These are phyloP conservation scores for Spea multiplicata DNA, from an alignment of 2,113 vertebrate genomes.

Conservation along the genomic window DNA sequence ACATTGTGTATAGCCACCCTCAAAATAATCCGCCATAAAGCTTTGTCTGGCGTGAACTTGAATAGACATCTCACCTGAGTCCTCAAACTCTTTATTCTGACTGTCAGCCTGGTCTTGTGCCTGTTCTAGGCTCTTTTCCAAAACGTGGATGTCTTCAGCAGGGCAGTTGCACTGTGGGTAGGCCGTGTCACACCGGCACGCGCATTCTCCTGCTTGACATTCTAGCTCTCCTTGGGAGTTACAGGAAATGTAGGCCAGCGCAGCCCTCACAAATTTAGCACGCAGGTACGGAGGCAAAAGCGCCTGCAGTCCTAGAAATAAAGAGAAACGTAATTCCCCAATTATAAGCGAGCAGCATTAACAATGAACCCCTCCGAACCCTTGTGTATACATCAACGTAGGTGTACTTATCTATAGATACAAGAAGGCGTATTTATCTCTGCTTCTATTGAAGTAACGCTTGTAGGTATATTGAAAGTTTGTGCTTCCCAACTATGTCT, in stretches of 20 bases:
- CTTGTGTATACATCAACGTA: constrained; percentile 18
- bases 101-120: constrained; percentile 77
- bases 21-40: no score
- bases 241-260: constrained; percentile 94
- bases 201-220: constrained; percentile 88
- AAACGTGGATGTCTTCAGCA: constrained; percentile 81
- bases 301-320: constrained; percentile 81
- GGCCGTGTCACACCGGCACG: constrained; percentile 81
- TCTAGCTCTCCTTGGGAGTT: constrained; percentile 88
- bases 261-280: constrained; percentile 85
- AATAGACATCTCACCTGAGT: constrained; percentile 77
- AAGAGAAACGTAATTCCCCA: constrained; percentile 7
- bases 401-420: constrained; percentile 20
- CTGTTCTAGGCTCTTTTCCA: constrained; percentile 87
- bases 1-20: no score
- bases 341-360: constrained; percentile 17
- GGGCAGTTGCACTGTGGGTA: constrained; percentile 95
- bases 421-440: constrained; percentile 27
- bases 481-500: not conserved
- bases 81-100: constrained; percentile 84
- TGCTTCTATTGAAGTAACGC: constrained; percentile 2
- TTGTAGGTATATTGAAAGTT: constrained; percentile 12
- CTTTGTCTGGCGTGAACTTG: not conserved
- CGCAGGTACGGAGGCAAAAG: constrained; percentile 87
- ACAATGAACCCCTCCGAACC: constrained; percentile 4